These are phyloP conservation scores for Harpagoxenus sublaevis DNA, from an alignment of 2,888 invertebrate genomes.

Conservation along the genomic window DNA sequence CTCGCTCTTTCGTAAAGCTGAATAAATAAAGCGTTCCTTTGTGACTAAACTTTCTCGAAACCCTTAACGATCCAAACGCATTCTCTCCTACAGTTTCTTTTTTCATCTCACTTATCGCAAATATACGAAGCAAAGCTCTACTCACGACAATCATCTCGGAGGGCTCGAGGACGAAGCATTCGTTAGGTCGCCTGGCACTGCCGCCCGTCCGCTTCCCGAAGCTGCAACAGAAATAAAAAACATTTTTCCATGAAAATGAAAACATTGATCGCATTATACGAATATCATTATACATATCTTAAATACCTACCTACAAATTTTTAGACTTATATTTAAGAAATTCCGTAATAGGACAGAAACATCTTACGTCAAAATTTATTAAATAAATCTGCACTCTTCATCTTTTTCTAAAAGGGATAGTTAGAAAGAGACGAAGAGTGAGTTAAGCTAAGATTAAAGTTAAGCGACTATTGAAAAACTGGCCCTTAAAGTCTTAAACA, in stretches of 20 bases:
- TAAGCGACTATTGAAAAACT: no score
- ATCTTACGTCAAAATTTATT: background rate
- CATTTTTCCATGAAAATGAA: background rate
- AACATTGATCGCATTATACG: background rate
- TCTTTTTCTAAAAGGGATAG: no score
- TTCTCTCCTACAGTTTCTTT: background rate
- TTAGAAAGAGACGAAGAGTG: no score
- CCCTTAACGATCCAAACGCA: background rate
- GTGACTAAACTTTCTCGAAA: conserved; percentile 5
- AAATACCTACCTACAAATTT: background rate
- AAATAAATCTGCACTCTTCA: background rate
- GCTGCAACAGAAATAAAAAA: conserved; percentile 88
- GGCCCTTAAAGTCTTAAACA: no score
- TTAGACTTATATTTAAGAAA: background rate
- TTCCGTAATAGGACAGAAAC: background rate
- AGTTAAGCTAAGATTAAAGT: no score
- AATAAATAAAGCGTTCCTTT: conserved; percentile 1
- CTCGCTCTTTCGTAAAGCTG: background rate
- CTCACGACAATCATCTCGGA: conserved; percentile 96
- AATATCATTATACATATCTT: background rate
- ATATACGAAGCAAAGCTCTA: conserved; percentile 75
- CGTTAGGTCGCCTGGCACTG: conserved; percentile 92
- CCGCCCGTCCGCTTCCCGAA: conserved; percentile 94
- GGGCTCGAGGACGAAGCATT: conserved; percentile 94
- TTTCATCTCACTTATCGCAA: background rate